Conservation (phyloP, 2,797 vertebrate genomes). For the Lutjanus campechanus region DNA sequence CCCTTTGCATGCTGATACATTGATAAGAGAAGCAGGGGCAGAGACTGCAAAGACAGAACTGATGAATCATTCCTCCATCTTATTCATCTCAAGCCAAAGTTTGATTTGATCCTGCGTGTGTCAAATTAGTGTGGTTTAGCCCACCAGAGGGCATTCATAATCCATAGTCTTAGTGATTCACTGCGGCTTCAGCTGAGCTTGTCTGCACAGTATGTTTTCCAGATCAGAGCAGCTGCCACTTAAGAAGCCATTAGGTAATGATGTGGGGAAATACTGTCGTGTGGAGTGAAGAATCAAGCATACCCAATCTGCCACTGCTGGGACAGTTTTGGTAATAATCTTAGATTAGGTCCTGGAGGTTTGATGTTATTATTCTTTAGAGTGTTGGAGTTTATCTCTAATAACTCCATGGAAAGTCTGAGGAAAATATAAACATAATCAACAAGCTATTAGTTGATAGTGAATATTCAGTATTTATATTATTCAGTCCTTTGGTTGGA, state of each 20-base stretch:
- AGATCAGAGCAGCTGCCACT: constrained; percentile 61
- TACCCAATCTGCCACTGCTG: constrained; percentile 29
- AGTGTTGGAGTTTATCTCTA: not conserved
- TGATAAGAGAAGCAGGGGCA: not conserved
- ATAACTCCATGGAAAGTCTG: not conserved
- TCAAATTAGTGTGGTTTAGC: constrained; percentile 33
- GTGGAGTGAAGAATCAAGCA: constrained; percentile 46
- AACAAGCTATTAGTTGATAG: too few species aligned
- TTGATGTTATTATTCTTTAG: not conserved
- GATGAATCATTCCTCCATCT: constrained; percentile 41
- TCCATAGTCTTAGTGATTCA: constrained; percentile 45
- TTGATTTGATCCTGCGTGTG: constrained; percentile 40
- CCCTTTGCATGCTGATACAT: not conserved
- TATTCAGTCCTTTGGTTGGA: not conserved
- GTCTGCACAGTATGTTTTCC: constrained; percentile 52
- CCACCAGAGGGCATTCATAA: constrained; percentile 47
- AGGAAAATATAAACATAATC: not conserved
- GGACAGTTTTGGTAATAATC: constrained; percentile 4
- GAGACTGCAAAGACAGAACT: constrained; percentile 16
- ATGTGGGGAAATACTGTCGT: constrained; percentile 36
- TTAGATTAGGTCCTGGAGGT: not conserved
- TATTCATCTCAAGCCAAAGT: constrained; percentile 42
- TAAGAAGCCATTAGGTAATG: constrained; percentile 60
- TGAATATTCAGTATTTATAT: too few species aligned
- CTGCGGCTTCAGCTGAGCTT: constrained; percentile 40